A percentile compares a stretch with the other conserved stretches of the same genome.
phyloP scores from a whole-genome alignment of 2,113 vertebrate species.

The Acanthochromis polyacanthus region DNA sequence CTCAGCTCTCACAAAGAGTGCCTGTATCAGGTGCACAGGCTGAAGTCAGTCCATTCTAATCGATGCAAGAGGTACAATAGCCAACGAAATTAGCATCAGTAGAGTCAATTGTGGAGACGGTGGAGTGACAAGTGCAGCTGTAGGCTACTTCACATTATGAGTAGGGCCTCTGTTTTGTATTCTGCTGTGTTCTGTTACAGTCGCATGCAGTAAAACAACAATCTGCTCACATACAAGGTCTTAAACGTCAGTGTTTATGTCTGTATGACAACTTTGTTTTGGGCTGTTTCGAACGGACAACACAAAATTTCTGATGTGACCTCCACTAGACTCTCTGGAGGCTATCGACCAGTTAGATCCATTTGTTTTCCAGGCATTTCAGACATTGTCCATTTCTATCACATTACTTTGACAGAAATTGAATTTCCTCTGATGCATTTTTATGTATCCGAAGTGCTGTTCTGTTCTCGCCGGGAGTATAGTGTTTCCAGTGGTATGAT shows the following conservation, averaged over 20 bases:
- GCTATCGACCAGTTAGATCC: slow-evolving; percentile 75
- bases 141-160: slow-evolving; percentile 25
- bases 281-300: slow-evolving; percentile 59
- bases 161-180: neutral
- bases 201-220: slow-evolving; percentile 21
- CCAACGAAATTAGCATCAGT: slow-evolving; percentile 31
- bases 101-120: slow-evolving; percentile 24
- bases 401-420: slow-evolving; percentile 84
- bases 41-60: slow-evolving; percentile 26
- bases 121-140: slow-evolving; percentile 34
- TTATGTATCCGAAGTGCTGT: slow-evolving; percentile 81
- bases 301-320: slow-evolving; percentile 60
- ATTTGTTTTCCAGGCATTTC: slow-evolving; percentile 81
- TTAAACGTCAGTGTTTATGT: slow-evolving; percentile 42
- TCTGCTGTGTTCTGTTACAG: neutral
- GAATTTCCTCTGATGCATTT: slow-evolving; percentile 83
- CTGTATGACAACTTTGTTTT: slow-evolving; percentile 56
- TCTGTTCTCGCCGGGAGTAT: slow-evolving; percentile 73
- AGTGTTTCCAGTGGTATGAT: slow-evolving; percentile 71
- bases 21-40: slow-evolving; percentile 16
- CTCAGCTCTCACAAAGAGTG: slow-evolving; percentile 5
- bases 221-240: slow-evolving; percentile 11
- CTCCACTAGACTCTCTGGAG: slow-evolving; percentile 75
- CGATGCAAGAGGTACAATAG: slow-evolving; percentile 29
- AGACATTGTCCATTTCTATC: slow-evolving; percentile 82